These are phyloP conservation scores for Eclectus roratus DNA, from an alignment of 2,113 vertebrate genomes.

Conservation along the genomic window DNA sequence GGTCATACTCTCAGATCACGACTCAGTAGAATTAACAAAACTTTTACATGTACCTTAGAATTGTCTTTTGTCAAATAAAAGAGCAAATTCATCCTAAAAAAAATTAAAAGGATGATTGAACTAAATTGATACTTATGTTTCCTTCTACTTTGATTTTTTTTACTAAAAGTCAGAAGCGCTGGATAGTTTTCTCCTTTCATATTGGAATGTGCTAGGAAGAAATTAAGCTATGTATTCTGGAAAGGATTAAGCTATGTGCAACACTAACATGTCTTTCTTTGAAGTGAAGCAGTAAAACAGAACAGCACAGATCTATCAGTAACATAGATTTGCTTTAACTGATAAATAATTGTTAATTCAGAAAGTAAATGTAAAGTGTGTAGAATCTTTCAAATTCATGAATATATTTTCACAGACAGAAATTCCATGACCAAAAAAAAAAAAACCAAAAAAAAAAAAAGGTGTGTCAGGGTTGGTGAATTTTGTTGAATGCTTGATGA, in stretches of 20 bases:
- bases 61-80: neutral
- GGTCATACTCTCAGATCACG: neutral
- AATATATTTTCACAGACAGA: constrained; percentile 11
- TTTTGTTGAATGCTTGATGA: constrained; percentile 27
- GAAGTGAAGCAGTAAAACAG: neutral
- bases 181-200: neutral
- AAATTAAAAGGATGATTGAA: neutral
- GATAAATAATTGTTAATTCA: neutral
- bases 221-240: neutral
- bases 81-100: neutral
- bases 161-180: neutral
- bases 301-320: neutral
- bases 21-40: neutral
- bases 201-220: neutral
- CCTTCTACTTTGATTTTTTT: neutral
- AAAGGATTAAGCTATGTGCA: neutral
- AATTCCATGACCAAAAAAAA: neutral
- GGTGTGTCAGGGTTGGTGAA: neutral
- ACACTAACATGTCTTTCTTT: neutral
- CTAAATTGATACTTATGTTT: neutral
- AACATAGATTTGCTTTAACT: neutral
- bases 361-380: neutral
- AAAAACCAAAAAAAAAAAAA: neutral
- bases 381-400: neutral
- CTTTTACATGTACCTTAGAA: neutral